Percentiles rank a stretch among this genome's conserved stretches.
Conservation (phyloP, 2,888 invertebrate genomes). For the Andricus quercusramuli region DNA sequence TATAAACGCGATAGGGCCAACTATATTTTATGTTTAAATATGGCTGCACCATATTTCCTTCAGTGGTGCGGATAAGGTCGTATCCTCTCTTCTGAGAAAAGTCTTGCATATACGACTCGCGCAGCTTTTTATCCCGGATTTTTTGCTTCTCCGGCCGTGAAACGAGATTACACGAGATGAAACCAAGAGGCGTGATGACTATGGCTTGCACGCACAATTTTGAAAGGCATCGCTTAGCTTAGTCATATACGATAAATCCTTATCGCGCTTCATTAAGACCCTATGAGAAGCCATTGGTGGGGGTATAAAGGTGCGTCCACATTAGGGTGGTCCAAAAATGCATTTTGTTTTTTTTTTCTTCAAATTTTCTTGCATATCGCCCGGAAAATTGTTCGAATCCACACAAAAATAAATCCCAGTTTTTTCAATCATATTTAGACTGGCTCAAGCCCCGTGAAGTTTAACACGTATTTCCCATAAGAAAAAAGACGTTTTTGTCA, state of each 20-base stretch:
- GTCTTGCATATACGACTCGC: constrained; percentile 13
- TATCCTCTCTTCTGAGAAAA: constrained; percentile 41
- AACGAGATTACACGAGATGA: constrained; percentile 32
- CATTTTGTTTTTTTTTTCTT: too few species aligned
- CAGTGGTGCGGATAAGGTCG: constrained; percentile 38
- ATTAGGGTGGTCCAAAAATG: too few species aligned
- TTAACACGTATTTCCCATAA: too few species aligned
- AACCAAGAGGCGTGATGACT: constrained; percentile 12
- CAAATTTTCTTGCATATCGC: too few species aligned
- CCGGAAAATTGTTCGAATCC: too few species aligned
- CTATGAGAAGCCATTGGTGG: background rate
- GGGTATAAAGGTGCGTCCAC: background rate
- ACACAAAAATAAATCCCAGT: too few species aligned
- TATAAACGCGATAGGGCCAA: constrained; percentile 27
- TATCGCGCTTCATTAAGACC: constrained; percentile 33
- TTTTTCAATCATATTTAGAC: too few species aligned
- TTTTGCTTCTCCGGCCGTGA: constrained; percentile 4
- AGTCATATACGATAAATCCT: constrained; percentile 27
- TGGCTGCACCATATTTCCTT: constrained; percentile 30
- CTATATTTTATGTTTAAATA: constrained; percentile 38
- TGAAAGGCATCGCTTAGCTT: constrained; percentile 25
- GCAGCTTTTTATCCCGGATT: constrained; percentile 4
- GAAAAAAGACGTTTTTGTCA: too few species aligned
- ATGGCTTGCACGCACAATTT: constrained; percentile 25
- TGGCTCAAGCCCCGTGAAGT: too few species aligned